A percentile compares a stretch with the other conserved stretches of the same genome.
phyloP scores from a whole-genome alignment of 2,113 vertebrate species.

The Burhinus bistriatus region DNA sequence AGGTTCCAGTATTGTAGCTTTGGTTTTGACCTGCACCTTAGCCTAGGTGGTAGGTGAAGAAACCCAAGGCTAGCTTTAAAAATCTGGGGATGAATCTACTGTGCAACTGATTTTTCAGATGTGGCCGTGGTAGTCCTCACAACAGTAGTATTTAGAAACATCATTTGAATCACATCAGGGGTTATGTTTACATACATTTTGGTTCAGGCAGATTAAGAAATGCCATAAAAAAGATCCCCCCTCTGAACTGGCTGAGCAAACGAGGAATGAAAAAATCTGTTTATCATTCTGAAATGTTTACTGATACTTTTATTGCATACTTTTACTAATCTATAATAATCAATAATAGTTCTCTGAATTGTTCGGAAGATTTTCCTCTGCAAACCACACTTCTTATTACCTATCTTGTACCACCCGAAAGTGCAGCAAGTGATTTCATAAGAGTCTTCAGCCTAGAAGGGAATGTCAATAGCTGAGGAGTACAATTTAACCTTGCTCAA shows the following conservation, averaged over 20 bases:
- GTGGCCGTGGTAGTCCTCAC: not conserved
- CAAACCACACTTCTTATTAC: not conserved
- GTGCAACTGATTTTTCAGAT: not conserved
- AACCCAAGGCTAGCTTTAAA: not conserved
- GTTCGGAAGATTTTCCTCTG: not conserved
- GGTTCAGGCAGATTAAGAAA: not conserved
- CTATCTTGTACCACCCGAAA: not conserved
- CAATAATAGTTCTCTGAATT: not conserved
- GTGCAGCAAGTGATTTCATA: not conserved
- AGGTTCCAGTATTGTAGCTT: not conserved
- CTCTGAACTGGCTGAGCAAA: no score
- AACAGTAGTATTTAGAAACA: not conserved
- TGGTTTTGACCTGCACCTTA: not conserved
- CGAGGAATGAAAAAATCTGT: no score
- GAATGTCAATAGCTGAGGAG: not conserved
- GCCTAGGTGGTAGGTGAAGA: not conserved
- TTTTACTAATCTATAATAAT: not conserved
- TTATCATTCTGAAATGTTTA: not conserved
- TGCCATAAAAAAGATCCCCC: no score
- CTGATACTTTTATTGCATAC: not conserved
- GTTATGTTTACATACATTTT: not conserved
- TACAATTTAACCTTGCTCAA: not conserved
- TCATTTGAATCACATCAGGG: not conserved
- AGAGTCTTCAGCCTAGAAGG: not conserved
- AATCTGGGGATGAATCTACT: not conserved